phyloP scores from a whole-genome alignment of 2,113 vertebrate species.

The Actenoides lindsayi region DNA sequence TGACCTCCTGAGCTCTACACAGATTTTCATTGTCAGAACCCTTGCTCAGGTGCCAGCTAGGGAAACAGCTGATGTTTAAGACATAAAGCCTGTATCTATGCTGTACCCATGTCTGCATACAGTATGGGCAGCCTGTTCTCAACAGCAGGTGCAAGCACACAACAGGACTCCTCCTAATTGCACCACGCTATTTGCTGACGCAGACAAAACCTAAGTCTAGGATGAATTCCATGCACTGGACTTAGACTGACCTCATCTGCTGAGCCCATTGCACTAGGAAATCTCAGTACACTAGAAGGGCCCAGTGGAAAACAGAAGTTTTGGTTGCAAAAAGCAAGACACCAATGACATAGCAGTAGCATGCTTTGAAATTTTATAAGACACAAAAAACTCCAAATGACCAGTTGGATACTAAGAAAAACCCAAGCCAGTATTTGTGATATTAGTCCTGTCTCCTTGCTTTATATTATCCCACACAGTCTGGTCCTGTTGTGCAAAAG shows the following conservation, averaged over 20 bases:
- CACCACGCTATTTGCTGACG: not conserved
- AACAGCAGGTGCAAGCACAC: not conserved
- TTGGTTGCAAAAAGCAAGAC: not conserved
- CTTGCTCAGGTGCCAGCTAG: not conserved
- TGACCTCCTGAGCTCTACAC: not conserved
- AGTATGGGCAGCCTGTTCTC: not conserved
- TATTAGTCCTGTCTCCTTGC: not conserved
- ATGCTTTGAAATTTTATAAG: not conserved
- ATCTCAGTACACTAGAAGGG: not conserved
- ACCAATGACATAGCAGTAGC: not conserved
- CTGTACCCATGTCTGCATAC: not conserved
- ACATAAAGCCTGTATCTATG: not conserved
- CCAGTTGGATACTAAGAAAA: too few species aligned
- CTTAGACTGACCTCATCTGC: not conserved
- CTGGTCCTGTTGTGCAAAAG: not conserved
- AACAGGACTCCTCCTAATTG: not conserved
- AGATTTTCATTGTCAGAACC: not conserved
- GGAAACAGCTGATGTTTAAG: not conserved
- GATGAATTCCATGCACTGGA: not conserved
- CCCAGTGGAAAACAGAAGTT: not conserved
- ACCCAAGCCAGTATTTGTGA: not conserved
- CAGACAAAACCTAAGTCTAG: not conserved
- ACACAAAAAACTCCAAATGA: not conserved
- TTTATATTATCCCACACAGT: rapidly evolving
- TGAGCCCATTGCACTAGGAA: not conserved